Evolutionary conservation across 2,888 invertebrate genomes (phyloP).

Genomic region (Eurytoma adleriae): DNA sequence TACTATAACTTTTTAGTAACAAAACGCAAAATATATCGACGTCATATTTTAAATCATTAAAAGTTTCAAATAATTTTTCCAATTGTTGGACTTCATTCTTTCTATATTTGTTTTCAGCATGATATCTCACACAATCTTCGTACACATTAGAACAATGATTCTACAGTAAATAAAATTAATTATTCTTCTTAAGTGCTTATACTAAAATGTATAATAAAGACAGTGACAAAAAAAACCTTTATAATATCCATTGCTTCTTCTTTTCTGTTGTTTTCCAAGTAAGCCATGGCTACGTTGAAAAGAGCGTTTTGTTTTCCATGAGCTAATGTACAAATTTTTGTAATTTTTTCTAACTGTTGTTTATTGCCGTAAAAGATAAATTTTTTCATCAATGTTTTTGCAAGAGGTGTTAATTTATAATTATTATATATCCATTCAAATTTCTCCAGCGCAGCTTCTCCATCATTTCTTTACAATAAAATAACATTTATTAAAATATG

Average conservation of each 20-base stretch:
- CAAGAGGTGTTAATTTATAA: background rate
- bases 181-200: background rate
- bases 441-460: constrained; percentile 3
- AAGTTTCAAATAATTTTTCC: constrained; percentile 29
- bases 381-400: constrained; percentile 2
- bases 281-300: constrained; percentile 14
- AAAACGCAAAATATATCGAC: constrained; percentile 24
- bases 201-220: background rate
- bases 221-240: constrained; percentile 2
- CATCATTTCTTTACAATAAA: constrained; percentile 4
- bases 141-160: background rate
- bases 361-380: background rate
- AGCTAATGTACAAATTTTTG: background rate
- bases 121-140: background rate
- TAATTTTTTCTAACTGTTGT: background rate
- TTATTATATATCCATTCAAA: constrained; percentile 3
- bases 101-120: constrained; percentile 14
- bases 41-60: constrained; percentile 25
- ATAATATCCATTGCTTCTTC: constrained; percentile 3
- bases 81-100: constrained; percentile 1
- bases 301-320: background rate
- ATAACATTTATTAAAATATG: background rate
- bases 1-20: constrained; percentile 37
- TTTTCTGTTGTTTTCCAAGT: constrained; percentile 19
- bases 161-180: constrained; percentile 3